Evolutionary conservation across 2,888 invertebrate genomes (phyloP).

Genomic region (Orthosia gothica): DNA sequence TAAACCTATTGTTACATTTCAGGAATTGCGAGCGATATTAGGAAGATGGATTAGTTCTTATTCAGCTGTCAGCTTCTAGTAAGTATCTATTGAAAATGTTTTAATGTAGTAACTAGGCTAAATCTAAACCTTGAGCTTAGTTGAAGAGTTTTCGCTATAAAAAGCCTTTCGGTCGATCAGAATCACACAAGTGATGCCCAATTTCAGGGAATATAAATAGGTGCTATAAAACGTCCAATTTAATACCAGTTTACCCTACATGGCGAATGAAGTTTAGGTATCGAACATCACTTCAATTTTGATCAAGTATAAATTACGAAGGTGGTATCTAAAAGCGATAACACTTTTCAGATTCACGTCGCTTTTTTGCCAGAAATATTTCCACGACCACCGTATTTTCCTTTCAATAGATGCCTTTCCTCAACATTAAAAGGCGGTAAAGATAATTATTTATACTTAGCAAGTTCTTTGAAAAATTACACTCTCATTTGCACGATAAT

Average conservation of each 20-base stretch:
- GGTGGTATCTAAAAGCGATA: slow-evolving; percentile 46
- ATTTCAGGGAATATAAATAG: slow-evolving; percentile 1
- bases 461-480: slow-evolving; percentile 30
- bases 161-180: background rate
- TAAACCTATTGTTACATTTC: slow-evolving; percentile 47
- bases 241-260: slow-evolving; percentile 17
- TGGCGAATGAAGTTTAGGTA: slow-evolving; percentile 21
- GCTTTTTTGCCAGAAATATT: slow-evolving; percentile 35
- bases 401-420: slow-evolving; percentile 29
- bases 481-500: slow-evolving; percentile 29
- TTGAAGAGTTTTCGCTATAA: background rate
- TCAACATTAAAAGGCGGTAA: slow-evolving; percentile 15
- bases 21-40: slow-evolving; percentile 28
- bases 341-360: slow-evolving; percentile 31
- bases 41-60: slow-evolving; percentile 32
- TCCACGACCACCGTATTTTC: slow-evolving; percentile 34
- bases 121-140: background rate
- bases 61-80: slow-evolving; percentile 4
- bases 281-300: slow-evolving; percentile 43
- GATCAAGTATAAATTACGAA: slow-evolving; percentile 52
- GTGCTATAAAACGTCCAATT: slow-evolving; percentile 26
- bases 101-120: background rate
- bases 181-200: slow-evolving; percentile 6
- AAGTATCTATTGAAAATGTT: slow-evolving; percentile 29
- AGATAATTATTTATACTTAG: slow-evolving; percentile 44